Base-by-base conservation (phyloP, 1,140 invertebrate genomes). In the Eciton burchellii region DNA sequence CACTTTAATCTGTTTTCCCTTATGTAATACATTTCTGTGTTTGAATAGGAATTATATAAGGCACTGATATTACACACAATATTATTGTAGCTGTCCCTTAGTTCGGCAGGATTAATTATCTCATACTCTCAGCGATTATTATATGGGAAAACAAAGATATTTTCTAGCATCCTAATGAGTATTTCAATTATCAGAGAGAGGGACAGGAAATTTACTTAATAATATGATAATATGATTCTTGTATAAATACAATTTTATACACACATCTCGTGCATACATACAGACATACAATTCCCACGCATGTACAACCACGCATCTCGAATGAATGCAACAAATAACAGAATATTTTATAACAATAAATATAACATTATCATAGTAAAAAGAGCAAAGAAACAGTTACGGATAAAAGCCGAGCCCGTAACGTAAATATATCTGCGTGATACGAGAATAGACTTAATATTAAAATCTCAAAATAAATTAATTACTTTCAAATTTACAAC, bases 21-120 rank as follows among this genome's bases (percentile, higher is more conserved):
- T 86, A 52, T 59, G 85, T 49, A 19, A 70, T 87, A 82, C 66
- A 68, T 57, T 79, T 86, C 21, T 87, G 56, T 76, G 41, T 62
- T 60, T 45, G 59, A 24, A 57, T 89, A 83, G 79, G 73, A 89
- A 72, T 87, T 82, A 62, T 84, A 81, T 89, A 89, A 89, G 88
- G 88, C 88, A 89, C 87, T 89, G 77, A 79, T 76, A 43, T 88
- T 84, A 84, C 47, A 73, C 11, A 52, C 76, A 87, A 77, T 49
- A 84, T 47, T 87, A 79, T 81, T 70, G 47, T 84, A 26, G 45
- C 84, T 81, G 29, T 63, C 21, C 43, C 81, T 88, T 35, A 35
- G 73, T 81, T 45, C 65, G 60, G 16, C 62, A 60, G 57, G 79
- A 84, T 66, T 11, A 29, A 60, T 41, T 66, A 47, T 73, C 45